Evolutionary conservation across 2,797 vertebrate species (phyloP), one percentile per base, ranked within the genome.

Genomic region (Microcaecilia unicolor): DNA sequence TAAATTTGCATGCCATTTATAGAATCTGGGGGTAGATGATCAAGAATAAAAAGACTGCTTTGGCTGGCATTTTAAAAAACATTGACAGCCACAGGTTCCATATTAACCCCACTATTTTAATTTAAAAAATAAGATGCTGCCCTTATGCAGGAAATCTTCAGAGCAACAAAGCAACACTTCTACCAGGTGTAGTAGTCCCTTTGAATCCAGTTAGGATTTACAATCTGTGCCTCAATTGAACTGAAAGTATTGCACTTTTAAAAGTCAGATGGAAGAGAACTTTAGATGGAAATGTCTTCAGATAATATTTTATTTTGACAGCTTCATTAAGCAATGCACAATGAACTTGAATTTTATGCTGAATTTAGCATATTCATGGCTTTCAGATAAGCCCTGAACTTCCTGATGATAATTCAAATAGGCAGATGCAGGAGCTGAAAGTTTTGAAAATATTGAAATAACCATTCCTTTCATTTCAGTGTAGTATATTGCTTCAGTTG

Each of bases 301-400:
- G 29, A 46, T 58, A 48, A 28, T 48, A n/a, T 54, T 61, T 58
- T 50, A 18, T 34, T 18, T 47, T 46, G 58, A 62, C 51, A 58
- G 42, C 38, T 69, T 59, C 56, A 62, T 67, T 56, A 52, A 48
- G 27, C 42, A 31, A 2, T 21, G 44, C 62, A 31, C 17, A 33
- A 55, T n/a, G n/a, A n/a, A n/a, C n/a, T n/a, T n/a, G 15, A 41
- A 48, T 47, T 40, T 1, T 44, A 15, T 37, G 47, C 25, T 28
- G 35, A 39, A 42, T 37, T 51, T 47, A 31, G 24, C 2, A 7
- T 35, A 30, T 30, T 26, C 50, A 39, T 51, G 28, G 35, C 26
- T 17, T 42, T 37, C 16, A 36, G 55, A 24, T 9, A 3, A 4
- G 25, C 39, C 36, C 37, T 20, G 25, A 31, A 18, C 19, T 22